Conservation (phyloP, 2,113 vertebrate genomes). For the Lathamus discolor region DNA sequence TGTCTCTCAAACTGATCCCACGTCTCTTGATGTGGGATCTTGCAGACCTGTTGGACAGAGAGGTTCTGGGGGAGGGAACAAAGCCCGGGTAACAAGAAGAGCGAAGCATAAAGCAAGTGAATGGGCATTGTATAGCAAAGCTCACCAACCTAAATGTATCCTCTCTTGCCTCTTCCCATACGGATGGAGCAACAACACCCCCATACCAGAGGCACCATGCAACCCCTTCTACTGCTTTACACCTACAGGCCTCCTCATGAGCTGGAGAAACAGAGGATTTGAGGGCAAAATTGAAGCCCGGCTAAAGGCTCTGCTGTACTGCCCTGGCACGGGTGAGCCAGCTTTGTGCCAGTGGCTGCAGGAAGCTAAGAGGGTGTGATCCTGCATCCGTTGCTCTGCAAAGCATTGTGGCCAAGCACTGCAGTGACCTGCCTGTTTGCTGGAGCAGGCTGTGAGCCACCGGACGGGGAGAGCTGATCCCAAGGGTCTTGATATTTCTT, state of each 20-base stretch:
- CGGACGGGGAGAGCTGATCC: neutral
- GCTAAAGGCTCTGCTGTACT: neutral
- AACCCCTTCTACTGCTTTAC: neutral
- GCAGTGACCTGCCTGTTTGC: neutral
- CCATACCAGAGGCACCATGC: neutral
- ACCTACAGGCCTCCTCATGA: neutral
- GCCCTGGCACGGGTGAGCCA: neutral
- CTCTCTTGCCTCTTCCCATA: neutral
- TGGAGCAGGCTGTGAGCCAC: neutral
- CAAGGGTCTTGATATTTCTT: neutral
- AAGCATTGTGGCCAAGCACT: neutral
- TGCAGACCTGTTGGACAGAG: neutral
- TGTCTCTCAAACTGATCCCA: neutral
- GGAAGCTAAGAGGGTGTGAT: constrained; percentile 36
- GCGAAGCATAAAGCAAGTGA: neutral
- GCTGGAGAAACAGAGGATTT: neutral
- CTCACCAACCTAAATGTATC: neutral
- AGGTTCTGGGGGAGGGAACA: neutral
- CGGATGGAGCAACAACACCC: neutral
- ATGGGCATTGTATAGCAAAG: neutral
- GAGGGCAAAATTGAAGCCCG: neutral
- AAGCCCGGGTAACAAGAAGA: neutral
- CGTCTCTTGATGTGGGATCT: neutral
- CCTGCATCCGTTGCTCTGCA: neutral
- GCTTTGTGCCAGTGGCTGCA: neutral